Percentiles rank a stretch among this genome's conserved stretches.
Evolutionary conservation across 2,113 vertebrate genomes (phyloP).

Genomic region (Bambusicola thoracicus): DNA sequence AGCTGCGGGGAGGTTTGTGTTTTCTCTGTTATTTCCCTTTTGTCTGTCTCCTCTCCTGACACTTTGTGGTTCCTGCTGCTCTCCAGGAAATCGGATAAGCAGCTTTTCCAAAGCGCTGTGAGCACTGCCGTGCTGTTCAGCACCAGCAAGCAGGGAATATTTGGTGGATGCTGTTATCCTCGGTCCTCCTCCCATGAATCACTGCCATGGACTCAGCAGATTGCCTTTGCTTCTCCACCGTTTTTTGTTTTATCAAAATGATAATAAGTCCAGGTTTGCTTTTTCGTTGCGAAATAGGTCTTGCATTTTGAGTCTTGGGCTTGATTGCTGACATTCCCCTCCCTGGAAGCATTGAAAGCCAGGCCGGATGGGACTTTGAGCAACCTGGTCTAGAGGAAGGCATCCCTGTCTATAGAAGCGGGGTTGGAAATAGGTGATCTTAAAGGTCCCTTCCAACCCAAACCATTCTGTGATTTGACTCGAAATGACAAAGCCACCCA

Average conservation of each 20-base stretch:
- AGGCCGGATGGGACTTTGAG: too few species aligned
- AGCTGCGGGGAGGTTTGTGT: not conserved
- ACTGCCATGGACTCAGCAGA: not conserved
- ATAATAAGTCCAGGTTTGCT: not conserved
- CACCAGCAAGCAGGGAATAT: not conserved
- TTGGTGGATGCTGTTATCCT: not conserved
- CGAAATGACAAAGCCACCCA: fast-evolving
- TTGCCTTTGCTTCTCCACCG: not conserved
- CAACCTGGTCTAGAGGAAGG: too few species aligned
- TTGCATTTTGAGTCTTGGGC: not conserved
- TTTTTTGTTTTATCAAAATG: not conserved
- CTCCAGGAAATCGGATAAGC: slow-evolving; percentile 50
- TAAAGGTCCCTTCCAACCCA: too few species aligned
- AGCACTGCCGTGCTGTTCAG: slow-evolving; percentile 18
- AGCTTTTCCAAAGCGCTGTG: not conserved
- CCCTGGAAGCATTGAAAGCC: too few species aligned
- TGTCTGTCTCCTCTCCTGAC: not conserved
- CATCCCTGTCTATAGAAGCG: too few species aligned
- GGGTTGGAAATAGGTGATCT: too few species aligned
- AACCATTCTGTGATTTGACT: not conserved
- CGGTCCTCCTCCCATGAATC: not conserved
- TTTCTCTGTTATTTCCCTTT: not conserved
- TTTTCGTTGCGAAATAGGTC: not conserved
- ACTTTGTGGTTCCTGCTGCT: not conserved
- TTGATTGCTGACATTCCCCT: not conserved